Evolutionary conservation across 2,797 vertebrate genomes (phyloP).

Genomic region (Enteromius unitaeniatus): DNA sequence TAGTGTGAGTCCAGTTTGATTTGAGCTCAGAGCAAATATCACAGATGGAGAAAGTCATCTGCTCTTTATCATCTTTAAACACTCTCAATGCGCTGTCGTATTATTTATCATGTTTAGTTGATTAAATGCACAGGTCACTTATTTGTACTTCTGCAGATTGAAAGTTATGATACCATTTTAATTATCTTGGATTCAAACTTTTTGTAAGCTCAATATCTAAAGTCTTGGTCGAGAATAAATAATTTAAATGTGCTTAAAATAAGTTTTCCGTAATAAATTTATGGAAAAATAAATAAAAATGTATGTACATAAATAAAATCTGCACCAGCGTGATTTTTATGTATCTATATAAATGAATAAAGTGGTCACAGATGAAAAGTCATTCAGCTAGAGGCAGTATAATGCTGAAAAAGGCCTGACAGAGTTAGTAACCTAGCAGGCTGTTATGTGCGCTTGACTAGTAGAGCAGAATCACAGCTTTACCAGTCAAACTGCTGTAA

Average conservation of each 20-base stretch:
- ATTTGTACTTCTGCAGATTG: neutral
- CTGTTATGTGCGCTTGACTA: conserved; percentile 11
- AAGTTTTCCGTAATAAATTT: too few relatives aligned
- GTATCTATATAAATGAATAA: neutral
- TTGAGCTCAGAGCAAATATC: neutral
- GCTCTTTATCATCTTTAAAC: neutral
- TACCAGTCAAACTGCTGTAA: conserved; percentile 23
- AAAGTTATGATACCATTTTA: neutral
- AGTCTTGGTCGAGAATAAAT: too few relatives aligned
- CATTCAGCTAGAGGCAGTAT: neutral
- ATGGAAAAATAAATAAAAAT: too few relatives aligned
- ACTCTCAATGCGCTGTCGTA: neutral
- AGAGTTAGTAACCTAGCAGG: neutral
- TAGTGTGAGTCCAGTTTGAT: conserved; percentile 21
- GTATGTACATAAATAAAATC: neutral
- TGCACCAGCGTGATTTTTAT: neutral
- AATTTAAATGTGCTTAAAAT: too few relatives aligned
- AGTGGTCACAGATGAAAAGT: neutral
- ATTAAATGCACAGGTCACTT: neutral
- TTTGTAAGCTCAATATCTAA: neutral
- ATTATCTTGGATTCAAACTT: neutral
- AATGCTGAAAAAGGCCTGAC: neutral
- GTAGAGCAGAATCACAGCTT: neutral
- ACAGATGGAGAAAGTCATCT: conserved; percentile 5
- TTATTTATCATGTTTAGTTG: neutral